These are phyloP conservation scores for Oncorhynchus tshawytscha DNA, from an alignment of 2,113 vertebrate genomes.

Conservation along the genomic window DNA sequence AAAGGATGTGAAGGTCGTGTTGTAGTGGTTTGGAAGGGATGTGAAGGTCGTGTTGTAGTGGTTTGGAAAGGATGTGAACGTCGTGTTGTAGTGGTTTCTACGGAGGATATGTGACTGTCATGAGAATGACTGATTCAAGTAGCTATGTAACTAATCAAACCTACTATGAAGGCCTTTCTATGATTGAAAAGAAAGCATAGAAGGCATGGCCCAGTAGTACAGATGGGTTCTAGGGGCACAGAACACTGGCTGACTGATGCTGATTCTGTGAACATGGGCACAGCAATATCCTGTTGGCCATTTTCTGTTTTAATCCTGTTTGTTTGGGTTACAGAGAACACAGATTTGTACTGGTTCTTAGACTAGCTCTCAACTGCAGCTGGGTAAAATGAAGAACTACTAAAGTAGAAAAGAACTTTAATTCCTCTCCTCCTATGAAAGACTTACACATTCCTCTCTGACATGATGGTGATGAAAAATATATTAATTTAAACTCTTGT, in stretches of 20 bases:
- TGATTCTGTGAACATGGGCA: not conserved
- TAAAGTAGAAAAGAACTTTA: conserved; percentile 32
- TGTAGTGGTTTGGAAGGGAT: too few species aligned
- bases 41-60: too few species aligned
- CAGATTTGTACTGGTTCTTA: conserved; percentile 29
- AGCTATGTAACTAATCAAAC: too few species aligned
- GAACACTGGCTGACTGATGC: not conserved
- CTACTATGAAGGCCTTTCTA: too few species aligned
- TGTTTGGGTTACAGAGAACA: conserved; percentile 20
- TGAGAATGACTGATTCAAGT: too few species aligned
- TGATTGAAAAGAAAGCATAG: not conserved
- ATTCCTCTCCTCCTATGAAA: not conserved
- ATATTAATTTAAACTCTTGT: too few species aligned
- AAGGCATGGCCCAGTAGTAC: not conserved
- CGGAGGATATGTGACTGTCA: too few species aligned
- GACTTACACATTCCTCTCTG: not conserved
- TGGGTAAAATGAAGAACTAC: conserved; percentile 32
- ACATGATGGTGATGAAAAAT: too few species aligned
- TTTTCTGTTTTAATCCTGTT: conserved; percentile 9
- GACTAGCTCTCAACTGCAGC: conserved; percentile 29
- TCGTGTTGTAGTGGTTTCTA: too few species aligned
- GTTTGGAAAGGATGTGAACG: too few species aligned
- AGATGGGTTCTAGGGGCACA: not conserved
- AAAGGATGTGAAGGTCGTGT: too few species aligned
- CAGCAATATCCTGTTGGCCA: not conserved